phyloP scores from a whole-genome alignment of 1,140 invertebrate species.

The Euura saliciscinereae region DNA sequence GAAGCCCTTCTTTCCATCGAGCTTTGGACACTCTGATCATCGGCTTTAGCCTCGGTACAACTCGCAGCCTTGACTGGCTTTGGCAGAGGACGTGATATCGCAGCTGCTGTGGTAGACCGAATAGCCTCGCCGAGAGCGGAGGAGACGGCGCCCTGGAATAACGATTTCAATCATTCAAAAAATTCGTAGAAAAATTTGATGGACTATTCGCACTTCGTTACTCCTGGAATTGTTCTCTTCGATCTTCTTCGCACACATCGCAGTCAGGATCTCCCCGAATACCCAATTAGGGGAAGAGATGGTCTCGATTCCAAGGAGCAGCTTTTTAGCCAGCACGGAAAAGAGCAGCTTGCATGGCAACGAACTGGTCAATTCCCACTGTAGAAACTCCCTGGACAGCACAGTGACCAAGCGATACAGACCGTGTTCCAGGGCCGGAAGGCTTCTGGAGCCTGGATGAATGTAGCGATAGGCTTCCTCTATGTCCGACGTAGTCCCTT shows the following conservation, averaged over 20 bases:
- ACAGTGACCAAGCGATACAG: conserved; percentile 63
- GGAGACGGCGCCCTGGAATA: conserved; percentile 36
- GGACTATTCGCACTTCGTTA: not conserved
- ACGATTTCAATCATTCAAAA: conserved; percentile 1
- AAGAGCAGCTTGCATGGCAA: conserved; percentile 67
- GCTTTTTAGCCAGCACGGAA: conserved; percentile 65
- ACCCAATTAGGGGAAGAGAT: conserved; percentile 46
- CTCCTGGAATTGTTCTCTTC: not conserved
- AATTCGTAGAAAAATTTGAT: conserved; percentile 8
- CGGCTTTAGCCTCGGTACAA: not conserved
- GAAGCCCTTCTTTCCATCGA: conserved; percentile 28
- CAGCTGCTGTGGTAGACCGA: conserved; percentile 46
- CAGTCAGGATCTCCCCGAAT: conserved; percentile 31
- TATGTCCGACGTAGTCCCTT: conserved; percentile 40
- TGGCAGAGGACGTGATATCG: conserved; percentile 43
- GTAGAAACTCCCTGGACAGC: conserved; percentile 66
- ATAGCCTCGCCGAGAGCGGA: conserved; percentile 45
- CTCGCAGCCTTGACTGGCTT: conserved; percentile 21
- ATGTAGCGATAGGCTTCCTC: conserved; percentile 53
- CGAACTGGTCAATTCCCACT: conserved; percentile 71
- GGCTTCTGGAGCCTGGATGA: conserved; percentile 56
- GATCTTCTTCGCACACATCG: conserved; percentile 21
- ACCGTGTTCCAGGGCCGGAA: conserved; percentile 61
- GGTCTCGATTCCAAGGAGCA: conserved; percentile 50
- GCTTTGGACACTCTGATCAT: conserved; percentile 3